phyloP scores from a whole-genome alignment of 2,888 invertebrate genomes.

The Mylabris sibirica region DNA sequence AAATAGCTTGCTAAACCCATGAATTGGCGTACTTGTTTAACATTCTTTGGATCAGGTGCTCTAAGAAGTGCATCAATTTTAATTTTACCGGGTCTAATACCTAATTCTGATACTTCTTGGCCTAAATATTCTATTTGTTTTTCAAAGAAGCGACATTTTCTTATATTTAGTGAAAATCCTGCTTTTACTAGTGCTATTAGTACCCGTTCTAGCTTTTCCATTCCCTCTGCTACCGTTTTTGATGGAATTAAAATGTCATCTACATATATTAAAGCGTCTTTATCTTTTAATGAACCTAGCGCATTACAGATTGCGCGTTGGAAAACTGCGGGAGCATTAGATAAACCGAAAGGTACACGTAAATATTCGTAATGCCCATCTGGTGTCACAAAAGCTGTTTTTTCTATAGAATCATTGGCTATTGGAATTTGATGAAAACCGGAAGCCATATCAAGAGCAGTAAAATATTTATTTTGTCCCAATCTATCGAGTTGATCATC shows the following conservation, averaged over 20 bases:
- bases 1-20: constrained; percentile 50
- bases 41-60: constrained; percentile 32
- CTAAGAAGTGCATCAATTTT: constrained; percentile 42
- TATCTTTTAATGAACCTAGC: constrained; percentile 13
- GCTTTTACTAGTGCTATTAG: constrained; percentile 23
- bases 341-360: constrained; percentile 50
- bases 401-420: constrained; percentile 24
- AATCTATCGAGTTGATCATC: constrained; percentile 49
- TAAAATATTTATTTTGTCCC: constrained; percentile 43
- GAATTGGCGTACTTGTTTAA: constrained; percentile 45
- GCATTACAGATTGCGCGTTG: constrained; percentile 30
- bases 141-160: constrained; percentile 41
- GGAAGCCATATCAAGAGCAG: constrained; percentile 47
- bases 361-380: constrained; percentile 50
- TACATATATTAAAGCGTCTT: constrained; percentile 31
- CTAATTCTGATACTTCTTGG: constrained; percentile 40
- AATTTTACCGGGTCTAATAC: constrained; percentile 40
- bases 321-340: constrained; percentile 46
- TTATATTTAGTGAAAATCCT: constrained; percentile 34
- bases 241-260: constrained; percentile 41
- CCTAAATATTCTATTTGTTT: constrained; percentile 44
- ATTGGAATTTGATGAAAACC: constrained; percentile 53
- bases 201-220: constrained; percentile 21
- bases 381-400: constrained; percentile 42
- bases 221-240: constrained; percentile 28